A percentile compares a stretch with the other conserved stretches of the same genome.
Evolutionary conservation across 2,113 vertebrate genomes (phyloP).

Genomic region (Istiophorus platypterus): DNA sequence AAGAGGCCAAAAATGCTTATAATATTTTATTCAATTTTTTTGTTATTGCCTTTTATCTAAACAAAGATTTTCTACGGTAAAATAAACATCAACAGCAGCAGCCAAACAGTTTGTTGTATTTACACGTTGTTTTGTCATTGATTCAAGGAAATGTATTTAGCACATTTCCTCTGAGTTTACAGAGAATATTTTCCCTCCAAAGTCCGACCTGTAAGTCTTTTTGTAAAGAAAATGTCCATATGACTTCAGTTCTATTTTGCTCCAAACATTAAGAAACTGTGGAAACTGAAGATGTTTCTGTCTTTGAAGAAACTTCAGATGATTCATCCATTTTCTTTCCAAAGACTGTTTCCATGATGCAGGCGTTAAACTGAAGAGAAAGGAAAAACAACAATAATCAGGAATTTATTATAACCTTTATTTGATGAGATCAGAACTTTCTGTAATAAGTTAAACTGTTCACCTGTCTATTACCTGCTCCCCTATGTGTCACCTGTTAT

Average conservation of each 20-base stretch:
- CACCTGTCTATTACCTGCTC: no score
- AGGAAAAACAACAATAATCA: constrained; percentile 15
- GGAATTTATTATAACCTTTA: neutral
- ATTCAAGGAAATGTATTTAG: neutral
- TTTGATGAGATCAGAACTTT: no score
- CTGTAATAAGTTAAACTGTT: no score
- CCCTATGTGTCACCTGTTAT: no score
- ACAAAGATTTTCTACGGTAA: constrained; percentile 27
- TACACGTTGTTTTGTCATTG: constrained; percentile 22
- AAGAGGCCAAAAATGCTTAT: no score
- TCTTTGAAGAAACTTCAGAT: constrained; percentile 83
- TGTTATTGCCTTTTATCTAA: constrained; percentile 49
- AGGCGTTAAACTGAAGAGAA: constrained; percentile 83
- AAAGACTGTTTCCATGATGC: constrained; percentile 88
- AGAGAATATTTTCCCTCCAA: neutral
- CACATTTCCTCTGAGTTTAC: neutral
- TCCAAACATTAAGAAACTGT: constrained; percentile 41
- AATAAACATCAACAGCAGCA: neutral
- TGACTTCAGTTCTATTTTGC: neutral
- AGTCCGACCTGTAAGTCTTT: neutral
- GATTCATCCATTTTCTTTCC: constrained; percentile 83
- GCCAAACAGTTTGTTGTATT: constrained; percentile 17
- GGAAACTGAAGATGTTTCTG: constrained; percentile 82
- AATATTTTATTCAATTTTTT: constrained; percentile 13
- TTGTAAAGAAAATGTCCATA: constrained; percentile 4